Base-by-base conservation (phyloP, 2,888 invertebrate genomes). In the Chloromyia formosa region DNA sequence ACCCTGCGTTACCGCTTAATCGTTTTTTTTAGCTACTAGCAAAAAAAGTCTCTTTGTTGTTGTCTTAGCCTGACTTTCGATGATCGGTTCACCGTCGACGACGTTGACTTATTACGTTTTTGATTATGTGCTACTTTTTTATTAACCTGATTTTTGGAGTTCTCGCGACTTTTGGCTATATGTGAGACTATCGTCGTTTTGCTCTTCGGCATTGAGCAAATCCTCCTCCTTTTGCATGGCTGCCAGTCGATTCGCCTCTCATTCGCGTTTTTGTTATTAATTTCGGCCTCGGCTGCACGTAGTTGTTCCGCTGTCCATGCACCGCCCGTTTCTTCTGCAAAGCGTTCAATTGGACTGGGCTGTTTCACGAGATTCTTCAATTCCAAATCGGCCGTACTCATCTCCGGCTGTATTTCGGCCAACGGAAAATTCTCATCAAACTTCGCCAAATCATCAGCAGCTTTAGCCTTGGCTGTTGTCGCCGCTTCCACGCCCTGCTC, bases 341-440 rank as follows among this genome's bases (percentile, higher is more conserved):
- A 93, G 22, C 93, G 90, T 86, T 99, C 98, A 77, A 99, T 92
- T 0, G 97, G 95, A 45, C 93, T 93, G 77, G 98, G 86, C 97
- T 98, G 91, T 80, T 91, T 89, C 64, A 92, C 89, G 72, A 93
- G 86, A 81, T 90, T 89, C 79, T 91, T 90, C 78, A 93, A 89
- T 85, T 93, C 92, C 79, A 88, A 87, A 83, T 93, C 92, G 1
- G 92, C 92, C 83, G 89, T 91, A 82, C 92, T 92, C 78, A 92
- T 85, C 82, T 91, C 91, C 0, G 87, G 85, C 12, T 80, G 79
- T 64, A 82, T 81, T 20, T 86, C 87, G 49, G 93, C 94, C 78
- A 95, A 88, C 61, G 97, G 96, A 86, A 96, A 94, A 81, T 91
- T 93, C 86, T 98, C 97, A 87, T 97, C 97, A 87, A 97, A 97